These are phyloP conservation scores for Montipora sp. DNA, from an alignment of 64 coral and sea anemone genomes.

Conservation along the genomic window DNA sequence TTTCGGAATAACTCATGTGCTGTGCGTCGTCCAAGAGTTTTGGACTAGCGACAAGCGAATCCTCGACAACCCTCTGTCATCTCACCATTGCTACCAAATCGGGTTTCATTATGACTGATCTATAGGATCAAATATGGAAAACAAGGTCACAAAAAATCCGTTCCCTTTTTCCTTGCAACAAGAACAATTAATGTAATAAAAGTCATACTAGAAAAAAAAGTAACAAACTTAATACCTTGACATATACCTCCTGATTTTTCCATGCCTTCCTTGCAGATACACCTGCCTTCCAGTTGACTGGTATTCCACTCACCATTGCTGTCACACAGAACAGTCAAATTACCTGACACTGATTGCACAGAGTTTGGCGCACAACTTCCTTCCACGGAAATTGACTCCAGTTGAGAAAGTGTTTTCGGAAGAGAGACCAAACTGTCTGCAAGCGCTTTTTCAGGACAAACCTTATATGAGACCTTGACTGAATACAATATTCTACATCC, in stretches of 20 bases:
- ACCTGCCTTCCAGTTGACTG: not conserved
- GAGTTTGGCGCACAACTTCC: not conserved
- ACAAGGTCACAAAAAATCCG: too few species aligned
- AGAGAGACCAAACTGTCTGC: not conserved
- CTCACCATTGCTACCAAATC: too few species aligned
- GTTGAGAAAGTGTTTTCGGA: not conserved
- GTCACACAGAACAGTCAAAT: not conserved
- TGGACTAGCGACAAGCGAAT: too few species aligned
- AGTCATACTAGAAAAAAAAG: not conserved
- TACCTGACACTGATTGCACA: too few species aligned
- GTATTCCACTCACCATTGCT: slow-evolving; percentile 5
- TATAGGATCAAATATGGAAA: too few species aligned
- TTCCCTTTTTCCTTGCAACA: too few species aligned
- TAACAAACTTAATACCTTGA: not conserved
- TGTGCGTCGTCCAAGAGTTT: too few species aligned
- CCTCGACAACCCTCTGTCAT: too few species aligned
- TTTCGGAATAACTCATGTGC: too few species aligned
- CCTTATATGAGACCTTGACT: not conserved
- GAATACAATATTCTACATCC: not conserved
- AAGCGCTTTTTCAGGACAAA: not conserved
- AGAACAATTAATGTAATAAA: too few species aligned
- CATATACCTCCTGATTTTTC: not conserved
- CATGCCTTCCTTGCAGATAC: not conserved
- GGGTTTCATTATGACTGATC: too few species aligned
- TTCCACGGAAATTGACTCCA: not conserved